Conservation (phyloP, 2,113 vertebrate species). For the Stictonetta naevosa region DNA sequence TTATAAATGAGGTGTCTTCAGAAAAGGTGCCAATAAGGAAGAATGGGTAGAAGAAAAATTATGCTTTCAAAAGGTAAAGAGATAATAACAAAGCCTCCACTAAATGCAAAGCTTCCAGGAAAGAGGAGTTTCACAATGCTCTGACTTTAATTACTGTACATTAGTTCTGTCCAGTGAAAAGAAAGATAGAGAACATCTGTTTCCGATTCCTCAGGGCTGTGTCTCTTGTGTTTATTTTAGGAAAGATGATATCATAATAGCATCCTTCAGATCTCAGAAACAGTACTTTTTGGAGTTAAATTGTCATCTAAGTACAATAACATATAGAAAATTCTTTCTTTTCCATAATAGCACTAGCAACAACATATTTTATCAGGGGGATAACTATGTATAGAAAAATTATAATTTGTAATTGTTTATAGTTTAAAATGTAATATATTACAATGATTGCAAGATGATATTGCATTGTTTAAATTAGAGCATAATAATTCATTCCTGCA, state of each 20-base stretch:
- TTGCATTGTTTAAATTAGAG: constrained; percentile 45
- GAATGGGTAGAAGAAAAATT: not conserved
- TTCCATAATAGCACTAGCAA: not conserved
- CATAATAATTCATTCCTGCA: constrained; percentile 60
- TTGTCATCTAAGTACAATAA: not conserved
- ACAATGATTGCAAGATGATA: constrained; percentile 19
- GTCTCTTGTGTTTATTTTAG: not conserved
- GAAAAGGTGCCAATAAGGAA: not conserved
- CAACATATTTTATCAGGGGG: not conserved
- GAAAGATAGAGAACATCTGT: not conserved
- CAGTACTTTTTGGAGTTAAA: not conserved
- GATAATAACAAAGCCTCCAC: not conserved
- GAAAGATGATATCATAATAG: not conserved
- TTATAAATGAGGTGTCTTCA: constrained; percentile 25
- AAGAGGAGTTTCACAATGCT: not conserved
- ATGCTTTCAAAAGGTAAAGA: constrained; percentile 14
- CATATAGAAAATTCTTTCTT: not conserved
- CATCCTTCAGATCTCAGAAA: not conserved
- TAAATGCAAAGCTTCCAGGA: not conserved
- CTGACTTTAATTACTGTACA: not conserved
- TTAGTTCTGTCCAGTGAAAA: not conserved
- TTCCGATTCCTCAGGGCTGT: not conserved
- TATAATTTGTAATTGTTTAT: not conserved
- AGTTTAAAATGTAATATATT: constrained; percentile 11
- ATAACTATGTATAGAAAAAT: not conserved